Percentiles rank a stretch among this genome's conserved stretches.
Conservation (phyloP, 2,888 invertebrate species). For the Cantharis nigra region DNA sequence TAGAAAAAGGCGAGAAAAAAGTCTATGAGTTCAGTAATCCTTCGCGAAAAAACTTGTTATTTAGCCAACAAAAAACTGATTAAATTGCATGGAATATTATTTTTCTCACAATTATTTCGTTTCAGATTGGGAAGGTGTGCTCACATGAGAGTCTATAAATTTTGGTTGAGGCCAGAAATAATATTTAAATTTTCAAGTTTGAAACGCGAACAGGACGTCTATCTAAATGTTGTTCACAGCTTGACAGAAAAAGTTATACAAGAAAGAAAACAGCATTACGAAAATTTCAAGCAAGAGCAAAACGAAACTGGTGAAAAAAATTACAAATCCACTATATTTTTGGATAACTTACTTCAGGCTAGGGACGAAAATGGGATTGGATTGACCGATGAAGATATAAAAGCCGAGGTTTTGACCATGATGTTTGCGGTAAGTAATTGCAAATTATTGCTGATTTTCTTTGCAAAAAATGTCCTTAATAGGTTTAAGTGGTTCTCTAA, state of each 20-base stretch:
- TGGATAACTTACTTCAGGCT: slow-evolving; percentile 36
- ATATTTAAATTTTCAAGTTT: slow-evolving; percentile 35
- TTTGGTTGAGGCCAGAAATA: slow-evolving; percentile 37
- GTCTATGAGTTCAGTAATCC: too few relatives aligned
- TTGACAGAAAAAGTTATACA: slow-evolving; percentile 37
- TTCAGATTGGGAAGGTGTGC: slow-evolving; percentile 32
- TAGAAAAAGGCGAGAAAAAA: too few relatives aligned
- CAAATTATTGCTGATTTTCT: neutral
- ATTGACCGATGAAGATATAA: slow-evolving; percentile 38
- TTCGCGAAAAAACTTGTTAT: too few relatives aligned
- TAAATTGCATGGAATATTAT: too few relatives aligned
- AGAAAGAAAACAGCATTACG: slow-evolving; percentile 31
- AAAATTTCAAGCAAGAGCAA: slow-evolving; percentile 14
- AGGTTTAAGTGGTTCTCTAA: neutral
- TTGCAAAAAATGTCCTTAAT: neutral
- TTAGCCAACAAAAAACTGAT: too few relatives aligned
- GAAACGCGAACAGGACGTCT: slow-evolving; percentile 35
- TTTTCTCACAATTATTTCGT: neutral
- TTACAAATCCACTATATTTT: slow-evolving; percentile 20
- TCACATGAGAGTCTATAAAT: slow-evolving; percentile 33
- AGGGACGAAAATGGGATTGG: slow-evolving; percentile 30
- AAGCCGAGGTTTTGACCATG: slow-evolving; percentile 40
- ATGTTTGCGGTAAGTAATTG: slow-evolving; percentile 39
- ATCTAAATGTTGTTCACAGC: slow-evolving; percentile 32
- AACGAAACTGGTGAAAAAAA: slow-evolving; percentile 10